phyloP scores from a whole-genome alignment of 1,140 invertebrate species.

The Choristoneura fumiferana region DNA sequence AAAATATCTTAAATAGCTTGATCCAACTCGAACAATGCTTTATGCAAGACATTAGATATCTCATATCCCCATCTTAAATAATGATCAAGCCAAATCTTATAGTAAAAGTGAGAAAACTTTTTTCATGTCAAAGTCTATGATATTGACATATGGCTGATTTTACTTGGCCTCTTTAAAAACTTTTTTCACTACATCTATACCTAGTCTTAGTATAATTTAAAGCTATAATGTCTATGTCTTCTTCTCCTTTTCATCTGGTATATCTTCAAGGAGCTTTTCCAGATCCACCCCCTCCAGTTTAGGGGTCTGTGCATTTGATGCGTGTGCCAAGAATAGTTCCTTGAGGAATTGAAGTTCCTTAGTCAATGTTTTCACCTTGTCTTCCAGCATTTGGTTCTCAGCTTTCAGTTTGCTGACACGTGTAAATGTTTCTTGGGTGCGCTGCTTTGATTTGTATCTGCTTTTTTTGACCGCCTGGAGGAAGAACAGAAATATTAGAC shows the following conservation, averaged over 20 bases:
- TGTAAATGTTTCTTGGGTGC: slow-evolving; percentile 89
- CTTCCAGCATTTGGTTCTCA: slow-evolving; percentile 91
- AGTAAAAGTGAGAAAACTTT: too few species aligned
- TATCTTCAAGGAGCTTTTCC: slow-evolving; percentile 77
- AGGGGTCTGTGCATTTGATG: slow-evolving; percentile 78
- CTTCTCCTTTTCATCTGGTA: slow-evolving; percentile 53
- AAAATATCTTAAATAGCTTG: too few species aligned
- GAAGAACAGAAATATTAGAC: slow-evolving; percentile 36
- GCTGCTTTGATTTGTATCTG: slow-evolving; percentile 90
- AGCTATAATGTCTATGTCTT: slow-evolving; percentile 11
- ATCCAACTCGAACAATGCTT: too few species aligned
- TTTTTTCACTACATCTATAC: too few species aligned
- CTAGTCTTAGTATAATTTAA: too few species aligned
- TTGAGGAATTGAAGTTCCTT: slow-evolving; percentile 93
- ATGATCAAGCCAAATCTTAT: too few species aligned
- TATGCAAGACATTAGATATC: too few species aligned
- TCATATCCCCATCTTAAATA: too few species aligned
- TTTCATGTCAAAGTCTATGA: too few species aligned
- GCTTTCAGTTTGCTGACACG: slow-evolving; percentile 87
- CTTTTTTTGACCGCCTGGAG: slow-evolving; percentile 91
- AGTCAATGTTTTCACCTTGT: slow-evolving; percentile 91
- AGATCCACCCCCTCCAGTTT: slow-evolving; percentile 78
- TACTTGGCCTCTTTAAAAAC: too few species aligned
- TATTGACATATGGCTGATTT: too few species aligned
- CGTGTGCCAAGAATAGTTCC: slow-evolving; percentile 91